These are phyloP conservation scores for Amaurobius ferox DNA, from an alignment of 2,888 invertebrate genomes.

Conservation along the genomic window DNA sequence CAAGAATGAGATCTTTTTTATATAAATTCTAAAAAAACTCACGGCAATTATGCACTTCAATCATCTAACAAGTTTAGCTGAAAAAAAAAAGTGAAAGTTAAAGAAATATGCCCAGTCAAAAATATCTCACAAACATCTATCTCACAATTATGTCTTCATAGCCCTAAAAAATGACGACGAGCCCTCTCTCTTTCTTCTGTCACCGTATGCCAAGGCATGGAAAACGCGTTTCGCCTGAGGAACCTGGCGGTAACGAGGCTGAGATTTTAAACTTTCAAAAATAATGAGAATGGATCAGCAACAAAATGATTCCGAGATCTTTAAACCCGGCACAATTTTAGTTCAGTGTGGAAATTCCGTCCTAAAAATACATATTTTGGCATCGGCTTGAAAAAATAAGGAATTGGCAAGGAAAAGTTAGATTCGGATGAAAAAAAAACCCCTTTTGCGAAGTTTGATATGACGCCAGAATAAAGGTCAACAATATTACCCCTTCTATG, in stretches of 20 bases:
- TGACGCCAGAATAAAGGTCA: slow-evolving; percentile 42
- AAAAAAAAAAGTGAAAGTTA: no score
- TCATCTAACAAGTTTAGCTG: no score
- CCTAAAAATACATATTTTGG: slow-evolving; percentile 67
- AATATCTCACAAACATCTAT: background rate
- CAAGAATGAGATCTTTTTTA: no score
- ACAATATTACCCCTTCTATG: background rate
- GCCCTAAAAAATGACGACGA: no score
- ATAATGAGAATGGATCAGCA: background rate
- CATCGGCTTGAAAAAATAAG: slow-evolving; percentile 37
- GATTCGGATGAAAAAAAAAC: background rate
- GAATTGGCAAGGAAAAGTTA: slow-evolving; percentile 49
- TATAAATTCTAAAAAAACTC: no score
- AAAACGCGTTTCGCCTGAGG: no score
- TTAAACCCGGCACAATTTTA: slow-evolving; percentile 30
- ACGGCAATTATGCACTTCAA: no score
- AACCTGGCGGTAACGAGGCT: no score
- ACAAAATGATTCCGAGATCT: slow-evolving; percentile 14
- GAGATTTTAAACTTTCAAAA: slow-evolving; percentile 22
- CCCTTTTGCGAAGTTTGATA: slow-evolving; percentile 48
- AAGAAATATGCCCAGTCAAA: background rate
- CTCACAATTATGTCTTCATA: background rate
- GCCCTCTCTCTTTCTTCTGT: no score
- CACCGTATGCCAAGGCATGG: no score
- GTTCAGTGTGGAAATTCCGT: slow-evolving; percentile 28